Percentiles rank a stretch among this genome's conserved stretches.
phyloP scores from a whole-genome alignment of 2,113 vertebrate species.

The Tragulus kanchil region DNA sequence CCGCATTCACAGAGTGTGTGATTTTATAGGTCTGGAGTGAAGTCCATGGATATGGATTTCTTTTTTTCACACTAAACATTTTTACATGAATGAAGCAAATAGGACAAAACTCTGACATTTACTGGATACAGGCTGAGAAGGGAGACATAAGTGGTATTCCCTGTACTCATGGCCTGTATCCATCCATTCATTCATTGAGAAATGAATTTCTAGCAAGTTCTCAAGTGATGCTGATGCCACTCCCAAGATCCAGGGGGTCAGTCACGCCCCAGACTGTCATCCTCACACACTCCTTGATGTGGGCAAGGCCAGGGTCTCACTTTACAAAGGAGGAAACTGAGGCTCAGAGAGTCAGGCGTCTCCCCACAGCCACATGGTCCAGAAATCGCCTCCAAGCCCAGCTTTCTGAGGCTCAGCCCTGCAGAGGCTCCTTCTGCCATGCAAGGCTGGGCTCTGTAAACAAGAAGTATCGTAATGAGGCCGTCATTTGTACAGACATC shows the following conservation, averaged over 20 bases:
- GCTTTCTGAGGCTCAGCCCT: too few species aligned
- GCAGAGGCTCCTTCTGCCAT: fast-evolving
- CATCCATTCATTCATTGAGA: neutral
- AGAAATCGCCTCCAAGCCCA: neutral
- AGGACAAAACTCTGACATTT: neutral
- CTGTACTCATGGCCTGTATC: neutral
- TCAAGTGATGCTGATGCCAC: neutral
- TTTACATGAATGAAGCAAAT: conserved; percentile 48
- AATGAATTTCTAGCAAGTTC: neutral
- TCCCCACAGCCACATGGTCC: neutral
- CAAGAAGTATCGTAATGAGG: fast-evolving
- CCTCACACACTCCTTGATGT: fast-evolving
- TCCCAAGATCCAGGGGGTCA: neutral
- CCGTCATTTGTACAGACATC: fast-evolving
- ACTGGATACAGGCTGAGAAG: neutral
- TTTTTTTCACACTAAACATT: conserved; percentile 26
- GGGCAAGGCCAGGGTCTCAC: neutral
- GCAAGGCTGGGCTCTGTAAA: neutral
- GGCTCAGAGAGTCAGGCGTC: neutral
- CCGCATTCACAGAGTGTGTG: fast-evolving
- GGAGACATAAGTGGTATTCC: neutral
- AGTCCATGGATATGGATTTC: neutral
- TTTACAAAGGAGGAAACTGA: neutral
- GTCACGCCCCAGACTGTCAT: neutral
- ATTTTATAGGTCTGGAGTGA: neutral